These are phyloP conservation scores for Phocides pigmalion DNA, from an alignment of 1,140 invertebrate species.

Conservation along the genomic window DNA sequence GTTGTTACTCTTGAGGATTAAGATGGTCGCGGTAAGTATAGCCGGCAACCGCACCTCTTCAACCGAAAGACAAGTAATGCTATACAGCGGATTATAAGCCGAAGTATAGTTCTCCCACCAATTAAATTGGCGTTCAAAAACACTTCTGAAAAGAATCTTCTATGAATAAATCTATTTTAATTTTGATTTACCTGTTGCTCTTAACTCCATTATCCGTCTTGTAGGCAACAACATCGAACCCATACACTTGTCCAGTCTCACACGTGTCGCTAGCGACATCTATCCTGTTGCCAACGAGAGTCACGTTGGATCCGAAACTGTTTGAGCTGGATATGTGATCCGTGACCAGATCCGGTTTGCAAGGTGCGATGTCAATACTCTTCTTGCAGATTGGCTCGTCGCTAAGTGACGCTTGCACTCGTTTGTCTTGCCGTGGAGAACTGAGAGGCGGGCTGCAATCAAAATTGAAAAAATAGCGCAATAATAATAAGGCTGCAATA, in stretches of 20 bases:
- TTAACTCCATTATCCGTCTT: slow-evolving; percentile 86
- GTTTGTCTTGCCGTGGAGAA: slow-evolving; percentile 57
- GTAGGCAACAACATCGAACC: slow-evolving; percentile 86
- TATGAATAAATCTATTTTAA: no score
- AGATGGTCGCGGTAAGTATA: no score
- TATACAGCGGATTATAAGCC: no score
- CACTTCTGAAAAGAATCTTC: no score
- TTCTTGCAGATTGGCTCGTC: slow-evolving; percentile 64
- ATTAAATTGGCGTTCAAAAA: no score
- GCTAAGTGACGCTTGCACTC: slow-evolving; percentile 64
- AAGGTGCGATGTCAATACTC: slow-evolving; percentile 46
- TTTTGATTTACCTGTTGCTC: slow-evolving; percentile 67
- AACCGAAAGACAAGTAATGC: no score
- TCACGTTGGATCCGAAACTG: slow-evolving; percentile 92
- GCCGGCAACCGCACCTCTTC: no score
- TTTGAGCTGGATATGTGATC: slow-evolving; percentile 83
- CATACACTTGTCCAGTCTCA: slow-evolving; percentile 69
- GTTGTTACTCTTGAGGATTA: no score
- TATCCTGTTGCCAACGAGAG: slow-evolving; percentile 93
- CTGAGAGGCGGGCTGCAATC: slow-evolving; percentile 54
- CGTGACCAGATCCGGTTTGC: slow-evolving; percentile 45
- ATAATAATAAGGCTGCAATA: no score
- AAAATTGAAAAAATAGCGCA: no score
- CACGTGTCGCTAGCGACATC: slow-evolving; percentile 85
- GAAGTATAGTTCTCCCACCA: no score